Evolutionary conservation across 2,113 vertebrate genomes (phyloP).

Genomic region (Melanocharis versteri): DNA sequence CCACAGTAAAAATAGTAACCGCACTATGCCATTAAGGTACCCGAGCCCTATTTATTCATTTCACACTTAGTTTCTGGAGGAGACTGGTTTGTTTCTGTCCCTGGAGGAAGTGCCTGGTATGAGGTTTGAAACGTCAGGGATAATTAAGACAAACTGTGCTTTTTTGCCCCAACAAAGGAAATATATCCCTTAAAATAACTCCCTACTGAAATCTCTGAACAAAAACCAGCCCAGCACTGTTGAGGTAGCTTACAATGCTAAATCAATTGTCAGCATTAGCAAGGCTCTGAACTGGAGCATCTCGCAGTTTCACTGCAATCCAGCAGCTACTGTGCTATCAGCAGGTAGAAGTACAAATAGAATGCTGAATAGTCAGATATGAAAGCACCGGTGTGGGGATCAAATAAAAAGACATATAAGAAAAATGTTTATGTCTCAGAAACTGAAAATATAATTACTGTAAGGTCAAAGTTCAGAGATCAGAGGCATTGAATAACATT

Average conservation of each 20-base stretch:
- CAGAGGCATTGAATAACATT: background rate
- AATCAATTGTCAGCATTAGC: slow-evolving; percentile 57
- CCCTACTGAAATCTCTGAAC: slow-evolving; percentile 60
- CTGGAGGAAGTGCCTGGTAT: slow-evolving; percentile 54
- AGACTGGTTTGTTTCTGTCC: slow-evolving; percentile 66
- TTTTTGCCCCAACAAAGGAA: slow-evolving; percentile 68
- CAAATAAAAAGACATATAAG: background rate
- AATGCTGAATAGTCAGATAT: slow-evolving; percentile 8
- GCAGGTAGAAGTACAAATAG: background rate
- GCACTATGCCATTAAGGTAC: background rate
- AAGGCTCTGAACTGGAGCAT: background rate
- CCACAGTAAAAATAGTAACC: slow-evolving; percentile 47
- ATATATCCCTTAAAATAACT: slow-evolving; percentile 71
- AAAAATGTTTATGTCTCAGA: slow-evolving; percentile 1
- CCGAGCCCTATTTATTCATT: slow-evolving; percentile 60
- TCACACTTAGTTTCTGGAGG: slow-evolving; percentile 53
- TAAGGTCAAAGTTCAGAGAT: background rate
- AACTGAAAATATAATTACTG: background rate
- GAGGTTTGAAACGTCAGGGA: slow-evolving; percentile 69
- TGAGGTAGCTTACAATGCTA: slow-evolving; percentile 37
- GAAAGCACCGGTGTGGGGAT: background rate
- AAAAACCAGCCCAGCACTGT: slow-evolving; percentile 26
- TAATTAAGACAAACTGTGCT: slow-evolving; percentile 77
- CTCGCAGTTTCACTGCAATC: slow-evolving; percentile 41
- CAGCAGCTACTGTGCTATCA: background rate